Base-by-base conservation (phyloP, 2,888 invertebrate species). In the Sussaba pulchella region DNA sequence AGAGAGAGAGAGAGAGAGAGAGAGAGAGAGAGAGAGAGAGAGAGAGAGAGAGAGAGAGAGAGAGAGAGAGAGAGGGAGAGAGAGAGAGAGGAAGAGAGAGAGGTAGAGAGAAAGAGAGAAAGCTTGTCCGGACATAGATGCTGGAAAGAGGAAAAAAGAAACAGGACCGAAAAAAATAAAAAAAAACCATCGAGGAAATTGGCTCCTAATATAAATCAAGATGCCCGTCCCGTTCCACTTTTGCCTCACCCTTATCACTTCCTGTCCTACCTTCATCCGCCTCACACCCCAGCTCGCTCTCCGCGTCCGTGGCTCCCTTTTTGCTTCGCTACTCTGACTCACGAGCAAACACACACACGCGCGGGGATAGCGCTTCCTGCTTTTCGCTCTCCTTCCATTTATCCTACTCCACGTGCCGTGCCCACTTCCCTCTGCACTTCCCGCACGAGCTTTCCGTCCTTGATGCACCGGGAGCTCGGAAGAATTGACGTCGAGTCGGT, bases 141-240 rank as follows among this genome's bases (percentile, higher is more conserved):
- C 4, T 5, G 31, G 78, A 81, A 78, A 52, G 72, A 61, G 77
- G 75, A 81, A 82, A 82, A 82, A 80, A 81, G 75, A 31, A 31
- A 31, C 4, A 31, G 31, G 31, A 59, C 73, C 78, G 78, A 52
- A 72, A 57, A 75, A 75, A 78, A 81, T 81, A 82, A 81, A 81
- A 72, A 80, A 82, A 81, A 83, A 80, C 82, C 82, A 82, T 83
- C 78, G 54, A 72, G 84, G 83, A 86, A 86, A 86, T 85, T 85
- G 86, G 84, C 82, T 84, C 81, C 83, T 84, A 85, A 85, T 83
- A 85, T 86, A 86, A 85, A 86, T 86, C 86, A 85, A 83, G 85
- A 84, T 78, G 82, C 77, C 72, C 76, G 78, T 71, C 71, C 81
- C 72, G 47, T 72, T 71, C 76, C 79, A 76, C 72, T 59, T 45